Evolutionary conservation across 1,140 invertebrate genomes (phyloP).

Genomic region (Berghia stephanieae): DNA sequence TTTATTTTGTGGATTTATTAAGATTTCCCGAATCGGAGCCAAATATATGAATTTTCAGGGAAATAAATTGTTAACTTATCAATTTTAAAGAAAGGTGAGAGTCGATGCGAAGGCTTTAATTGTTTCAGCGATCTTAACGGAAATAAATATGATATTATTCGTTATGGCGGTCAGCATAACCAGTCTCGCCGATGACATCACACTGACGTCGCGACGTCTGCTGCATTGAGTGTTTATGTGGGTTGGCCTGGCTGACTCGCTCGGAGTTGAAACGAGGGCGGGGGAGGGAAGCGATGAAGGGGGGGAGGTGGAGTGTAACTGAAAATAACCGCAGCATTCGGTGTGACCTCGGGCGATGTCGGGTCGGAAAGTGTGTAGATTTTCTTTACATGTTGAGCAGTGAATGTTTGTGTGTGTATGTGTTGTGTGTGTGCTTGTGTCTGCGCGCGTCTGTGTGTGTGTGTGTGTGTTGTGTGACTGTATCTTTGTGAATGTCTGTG

Average conservation of each 20-base stretch:
- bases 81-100: no score
- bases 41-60: not conserved
- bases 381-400: not conserved
- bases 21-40: not conserved
- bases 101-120: not conserved
- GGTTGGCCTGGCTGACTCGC: constrained; percentile 11
- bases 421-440: no score
- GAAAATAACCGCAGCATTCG: not conserved
- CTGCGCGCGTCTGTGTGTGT: not conserved
- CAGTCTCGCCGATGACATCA: constrained; percentile 46
- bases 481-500: not conserved
- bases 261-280: not conserved
- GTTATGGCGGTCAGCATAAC: constrained; percentile 32
- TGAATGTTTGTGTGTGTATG: no score
- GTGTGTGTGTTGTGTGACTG: not conserved
- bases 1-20: no score
- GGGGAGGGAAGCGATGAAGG: no score
- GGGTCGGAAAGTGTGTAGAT: not conserved
- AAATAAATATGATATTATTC: not conserved
- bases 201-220: constrained; percentile 46
- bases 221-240: constrained; percentile 30
- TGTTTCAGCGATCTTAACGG: not conserved
- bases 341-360: constrained; percentile 24
- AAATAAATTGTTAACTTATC: not conserved
- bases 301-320: no score